Conservation (phyloP, 1,140 invertebrate genomes). For the Caenorhabditis inopinata region DNA sequence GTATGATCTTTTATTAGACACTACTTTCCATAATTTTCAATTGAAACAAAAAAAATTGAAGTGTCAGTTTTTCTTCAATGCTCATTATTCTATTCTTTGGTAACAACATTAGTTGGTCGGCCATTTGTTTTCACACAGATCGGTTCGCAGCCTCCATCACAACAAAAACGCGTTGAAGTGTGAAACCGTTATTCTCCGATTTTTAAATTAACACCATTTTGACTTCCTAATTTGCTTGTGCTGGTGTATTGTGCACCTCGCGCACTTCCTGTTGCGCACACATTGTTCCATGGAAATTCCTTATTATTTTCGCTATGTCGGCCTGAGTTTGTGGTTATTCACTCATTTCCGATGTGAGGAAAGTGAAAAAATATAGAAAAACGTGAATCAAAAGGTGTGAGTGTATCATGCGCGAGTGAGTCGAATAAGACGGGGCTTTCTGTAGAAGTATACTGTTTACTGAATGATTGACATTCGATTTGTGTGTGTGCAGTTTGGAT, state of each 20-base stretch:
- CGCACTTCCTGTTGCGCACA: constrained; percentile 26
- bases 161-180: background rate
- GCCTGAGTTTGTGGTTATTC: background rate
- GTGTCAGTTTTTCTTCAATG: no score
- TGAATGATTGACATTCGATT: constrained; percentile 19
- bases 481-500: constrained; percentile 24
- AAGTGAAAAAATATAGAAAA: background rate
- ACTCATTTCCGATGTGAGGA: no score
- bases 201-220: constrained; percentile 19
- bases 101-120: background rate
- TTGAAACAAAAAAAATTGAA: no score
- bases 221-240: background rate
- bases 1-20: no score
- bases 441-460: constrained; percentile 24
- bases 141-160: background rate
- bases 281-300: background rate
- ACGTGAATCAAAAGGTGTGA: background rate
- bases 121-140: background rate
- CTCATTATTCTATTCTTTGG: background rate
- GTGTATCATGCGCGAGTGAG: constrained; percentile 22
- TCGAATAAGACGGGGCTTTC: background rate
- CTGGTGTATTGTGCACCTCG: constrained; percentile 27
- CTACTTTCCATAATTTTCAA: no score
- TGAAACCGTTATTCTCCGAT: background rate
- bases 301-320: background rate